Evolutionary conservation across 2,888 invertebrate species (phyloP), one percentile per base, ranked within the genome.

Genomic region (Lasioglossum zephyrum): DNA sequence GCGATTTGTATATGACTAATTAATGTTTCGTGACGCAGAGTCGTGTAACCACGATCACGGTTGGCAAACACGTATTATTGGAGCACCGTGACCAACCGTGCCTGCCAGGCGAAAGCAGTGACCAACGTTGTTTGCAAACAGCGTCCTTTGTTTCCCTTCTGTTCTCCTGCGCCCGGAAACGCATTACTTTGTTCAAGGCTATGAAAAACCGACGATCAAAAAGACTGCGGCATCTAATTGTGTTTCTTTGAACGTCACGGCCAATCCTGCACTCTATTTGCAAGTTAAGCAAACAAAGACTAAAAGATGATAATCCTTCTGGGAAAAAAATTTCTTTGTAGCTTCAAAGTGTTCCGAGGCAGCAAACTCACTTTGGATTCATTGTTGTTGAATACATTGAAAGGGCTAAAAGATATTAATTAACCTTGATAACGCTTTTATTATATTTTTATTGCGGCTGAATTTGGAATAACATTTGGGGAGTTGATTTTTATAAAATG

Each of bases 1-100:
- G 66, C 18, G 66, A 66, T 66, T 18, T 18, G 66, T 36, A 66
- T 66, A 66, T 66, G 31, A 66, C 66, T 66, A 66, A 66, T 66
- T 66, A 66, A 66, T 66, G 66, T 66, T 66, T 66, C 66, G 66
- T 66, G 66, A 66, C 66, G 36, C 36, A 41, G 57, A 36, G 66
- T 4, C 6, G 8, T 36, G 39, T 70, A 70, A 39, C 66, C 22
- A 31, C 11, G 36, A 70, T 70, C 69, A 70, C 69, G 69, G 18
- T 41, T n/a, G 22, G 11, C 39, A 39, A 41, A 39, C 39, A 70
- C 41, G 41, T 70, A 41, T 70, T 39, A 70, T 70, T 41, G 41
- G 16, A 70, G 69, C 22, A 39, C 39, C 41, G 36, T 41, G n/a
- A 70, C 66, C 36, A 66, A 66, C 16, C 36, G 36, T 66, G 66